Evolutionary conservation across 2,888 invertebrate genomes (phyloP), one percentile per base, ranked within the genome.

Genomic region (Drosophila fulvimacula): DNA sequence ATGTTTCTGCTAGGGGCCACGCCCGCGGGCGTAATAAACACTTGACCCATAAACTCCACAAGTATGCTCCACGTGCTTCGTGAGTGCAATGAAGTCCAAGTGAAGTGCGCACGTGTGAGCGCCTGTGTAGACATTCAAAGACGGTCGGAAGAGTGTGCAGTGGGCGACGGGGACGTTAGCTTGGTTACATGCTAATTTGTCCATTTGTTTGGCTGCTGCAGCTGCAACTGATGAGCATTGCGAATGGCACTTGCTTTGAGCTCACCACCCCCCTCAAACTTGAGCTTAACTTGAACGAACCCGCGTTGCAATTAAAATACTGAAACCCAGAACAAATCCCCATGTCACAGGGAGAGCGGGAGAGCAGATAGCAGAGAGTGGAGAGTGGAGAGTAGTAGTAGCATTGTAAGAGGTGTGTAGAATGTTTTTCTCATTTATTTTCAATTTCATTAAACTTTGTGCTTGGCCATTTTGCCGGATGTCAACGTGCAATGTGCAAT

Each of bases 351-450:
- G 10, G 6, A 11, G 17, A 10, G 11, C 5, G 57, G 17, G 52
- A 27, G 32, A 17, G 30, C n/a, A 17, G 27, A 9, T 17, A 30
- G 17, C n/a, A 2, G 46, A 3, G 60, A 19, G 52, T 15, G 39
- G 13, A 6, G 32, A 2, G 59, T 7, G 56, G 32, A 1, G 17
- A 9, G 32, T 19, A 19, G 32, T 44, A 27, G 53, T n/a, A 30
- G 36, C 11, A 19, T 48, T 17, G 24, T 27, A 21, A 30, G 49
- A 44, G 61, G 56, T 69, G 83, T 77, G 89, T 80, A 70, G 81
- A 83, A 83, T 87, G 84, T 87, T 87, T 89, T 87, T 75, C 83
- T 81, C 89, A 83, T 89, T 83, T 83, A 83, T 89, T 89, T 83
- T 89, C 89, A 83, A 83, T 83, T 89, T 83, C 83, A 83, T 83